These are phyloP conservation scores for Ecliptopera silaceata DNA, from an alignment of 2,888 invertebrate genomes.

Conservation along the genomic window DNA sequence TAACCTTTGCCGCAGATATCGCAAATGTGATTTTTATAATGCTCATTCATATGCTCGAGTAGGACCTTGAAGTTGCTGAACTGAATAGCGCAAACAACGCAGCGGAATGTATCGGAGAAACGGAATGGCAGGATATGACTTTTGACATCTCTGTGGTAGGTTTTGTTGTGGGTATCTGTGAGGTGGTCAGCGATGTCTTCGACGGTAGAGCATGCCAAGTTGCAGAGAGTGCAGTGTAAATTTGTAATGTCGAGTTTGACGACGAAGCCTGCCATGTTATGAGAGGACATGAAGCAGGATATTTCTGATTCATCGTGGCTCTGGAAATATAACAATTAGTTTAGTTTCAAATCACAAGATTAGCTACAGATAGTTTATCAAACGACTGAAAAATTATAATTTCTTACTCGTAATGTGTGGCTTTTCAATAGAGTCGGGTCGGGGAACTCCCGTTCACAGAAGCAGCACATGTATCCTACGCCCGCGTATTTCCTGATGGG, in stretches of 20 bases:
- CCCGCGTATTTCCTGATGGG: slow-evolving; percentile 49
- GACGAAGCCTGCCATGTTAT: slow-evolving; percentile 40
- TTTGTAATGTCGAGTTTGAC: slow-evolving; percentile 60
- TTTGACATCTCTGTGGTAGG: slow-evolving; percentile 44
- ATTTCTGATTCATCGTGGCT: slow-evolving; percentile 33
- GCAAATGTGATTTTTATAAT: slow-evolving; percentile 72
- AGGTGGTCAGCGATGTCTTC: slow-evolving; percentile 48
- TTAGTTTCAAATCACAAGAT: no score
- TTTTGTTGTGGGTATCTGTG: slow-evolving; percentile 41
- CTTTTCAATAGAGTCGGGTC: slow-evolving; percentile 45
- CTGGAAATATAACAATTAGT: slow-evolving; percentile 23
- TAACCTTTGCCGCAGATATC: slow-evolving; percentile 74
- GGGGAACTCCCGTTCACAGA: slow-evolving; percentile 46
- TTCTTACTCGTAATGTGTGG: slow-evolving; percentile 44
- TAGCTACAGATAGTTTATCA: no score
- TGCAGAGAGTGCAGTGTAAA: slow-evolving; percentile 51
- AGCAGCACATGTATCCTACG: slow-evolving; percentile 52
- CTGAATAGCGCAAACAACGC: slow-evolving; percentile 43
- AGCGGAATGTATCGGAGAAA: slow-evolving; percentile 44
- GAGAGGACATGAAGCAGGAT: slow-evolving; percentile 31
- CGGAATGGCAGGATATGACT: slow-evolving; percentile 55
- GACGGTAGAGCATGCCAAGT: slow-evolving; percentile 34
- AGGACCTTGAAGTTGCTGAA: slow-evolving; percentile 56
- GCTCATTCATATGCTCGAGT: slow-evolving; percentile 61
- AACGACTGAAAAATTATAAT: no score